Conservation (phyloP, 2,797 vertebrate genomes). For the Galagoides demidoff region DNA sequence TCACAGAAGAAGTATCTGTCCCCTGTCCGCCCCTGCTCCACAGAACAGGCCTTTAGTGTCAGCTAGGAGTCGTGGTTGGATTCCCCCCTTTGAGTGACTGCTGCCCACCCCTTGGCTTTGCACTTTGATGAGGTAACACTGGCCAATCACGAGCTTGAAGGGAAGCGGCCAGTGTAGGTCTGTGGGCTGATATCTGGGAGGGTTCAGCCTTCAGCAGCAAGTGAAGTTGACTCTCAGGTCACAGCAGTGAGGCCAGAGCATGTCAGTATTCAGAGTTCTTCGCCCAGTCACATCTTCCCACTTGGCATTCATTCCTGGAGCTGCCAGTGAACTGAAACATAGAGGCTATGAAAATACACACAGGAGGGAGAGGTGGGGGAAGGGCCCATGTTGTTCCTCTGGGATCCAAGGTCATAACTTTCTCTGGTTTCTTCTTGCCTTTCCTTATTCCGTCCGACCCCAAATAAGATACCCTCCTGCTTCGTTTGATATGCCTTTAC, state of each 20-base stretch:
- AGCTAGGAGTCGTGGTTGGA: conserved; percentile 66
- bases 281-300: conserved; percentile 50
- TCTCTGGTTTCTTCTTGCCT: conserved; percentile 68
- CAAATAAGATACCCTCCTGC: conserved; percentile 69
- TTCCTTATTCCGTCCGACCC: conserved; percentile 10
- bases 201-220: not conserved
- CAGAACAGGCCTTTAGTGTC: conserved; percentile 52
- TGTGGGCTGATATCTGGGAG: not conserved
- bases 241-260: conserved; percentile 39
- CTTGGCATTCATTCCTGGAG: conserved; percentile 54
- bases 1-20: conserved; percentile 55
- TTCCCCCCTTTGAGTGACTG: not conserved
- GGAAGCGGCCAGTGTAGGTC: fast-evolving
- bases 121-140: conserved; percentile 54
- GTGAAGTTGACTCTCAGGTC: not conserved
- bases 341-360: conserved; percentile 75
- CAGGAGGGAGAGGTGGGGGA: conserved; percentile 64
- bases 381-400: conserved; percentile 46
- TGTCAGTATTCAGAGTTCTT: conserved; percentile 68
- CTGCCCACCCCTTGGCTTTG: not conserved
- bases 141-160: not conserved
- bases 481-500: conserved; percentile 70
- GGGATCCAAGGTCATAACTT: conserved; percentile 67
- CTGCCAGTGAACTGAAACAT: conserved; percentile 66
- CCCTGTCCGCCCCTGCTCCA: not conserved